These are phyloP conservation scores for Paradoxurus hermaphroditus DNA, from an alignment of 2,113 vertebrate genomes.

Conservation along the genomic window DNA sequence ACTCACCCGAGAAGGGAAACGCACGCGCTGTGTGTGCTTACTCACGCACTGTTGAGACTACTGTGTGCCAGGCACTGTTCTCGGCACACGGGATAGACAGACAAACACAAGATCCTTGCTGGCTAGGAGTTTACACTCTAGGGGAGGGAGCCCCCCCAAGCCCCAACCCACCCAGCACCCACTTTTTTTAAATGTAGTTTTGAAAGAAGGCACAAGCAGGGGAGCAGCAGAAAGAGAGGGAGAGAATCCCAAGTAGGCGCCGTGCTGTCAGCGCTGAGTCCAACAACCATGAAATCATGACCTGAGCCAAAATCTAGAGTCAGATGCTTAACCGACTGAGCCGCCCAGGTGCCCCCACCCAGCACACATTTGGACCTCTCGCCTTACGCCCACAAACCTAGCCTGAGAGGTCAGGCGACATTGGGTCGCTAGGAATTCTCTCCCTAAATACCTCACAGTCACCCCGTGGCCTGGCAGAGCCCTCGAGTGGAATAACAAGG, in stretches of 20 bases:
- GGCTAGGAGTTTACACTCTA: background rate
- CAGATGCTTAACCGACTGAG: too few species aligned
- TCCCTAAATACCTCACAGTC: background rate
- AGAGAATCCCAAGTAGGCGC: too few species aligned
- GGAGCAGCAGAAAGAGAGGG: too few species aligned
- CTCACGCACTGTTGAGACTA: background rate
- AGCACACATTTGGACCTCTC: background rate
- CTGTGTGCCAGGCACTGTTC: background rate
- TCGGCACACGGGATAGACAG: background rate
- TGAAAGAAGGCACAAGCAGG: too few species aligned
- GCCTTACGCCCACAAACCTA: background rate
- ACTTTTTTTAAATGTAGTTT: too few species aligned
- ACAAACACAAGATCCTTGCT: background rate
- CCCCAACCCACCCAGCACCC: background rate
- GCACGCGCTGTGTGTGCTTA: fast-evolving
- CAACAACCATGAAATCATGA: too few species aligned
- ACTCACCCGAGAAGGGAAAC: background rate
- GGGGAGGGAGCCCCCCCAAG: background rate
- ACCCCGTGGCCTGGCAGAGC: background rate
- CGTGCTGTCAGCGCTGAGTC: too few species aligned
- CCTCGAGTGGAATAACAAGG: background rate
- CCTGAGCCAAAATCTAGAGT: too few species aligned
- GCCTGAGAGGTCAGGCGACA: background rate
- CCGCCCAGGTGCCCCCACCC: background rate
- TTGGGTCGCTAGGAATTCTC: fast-evolving